These are phyloP conservation scores for Lysiphlebus fabarum DNA, from an alignment of 1,140 invertebrate species.

Conservation along the genomic window DNA sequence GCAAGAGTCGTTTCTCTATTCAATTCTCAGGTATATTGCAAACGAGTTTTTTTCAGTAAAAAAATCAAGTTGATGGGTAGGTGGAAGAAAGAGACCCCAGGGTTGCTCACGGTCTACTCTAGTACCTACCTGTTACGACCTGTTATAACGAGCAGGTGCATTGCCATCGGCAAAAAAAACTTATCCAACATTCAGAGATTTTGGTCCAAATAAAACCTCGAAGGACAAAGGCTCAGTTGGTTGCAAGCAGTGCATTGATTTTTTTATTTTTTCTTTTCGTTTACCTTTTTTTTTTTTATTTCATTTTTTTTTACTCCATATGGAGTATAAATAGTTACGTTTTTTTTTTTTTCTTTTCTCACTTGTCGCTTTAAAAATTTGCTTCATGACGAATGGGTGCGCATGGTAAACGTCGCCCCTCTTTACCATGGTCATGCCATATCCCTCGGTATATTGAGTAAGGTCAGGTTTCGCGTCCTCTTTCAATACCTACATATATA, in stretches of 20 bases:
- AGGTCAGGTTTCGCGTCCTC: constrained; percentile 18
- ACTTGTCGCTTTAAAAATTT: constrained; percentile 12
- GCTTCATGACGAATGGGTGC: constrained; percentile 13
- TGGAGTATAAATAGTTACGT: not conserved
- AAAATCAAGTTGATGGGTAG: constrained; percentile 11
- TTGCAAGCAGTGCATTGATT: too few relatives aligned
- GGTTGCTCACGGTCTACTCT: constrained; percentile 28
- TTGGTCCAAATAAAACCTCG: too few relatives aligned
- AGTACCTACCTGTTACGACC: constrained; percentile 39
- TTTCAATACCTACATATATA: constrained; percentile 8
- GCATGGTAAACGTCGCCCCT: constrained; percentile 5
- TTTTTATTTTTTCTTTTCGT: not conserved
- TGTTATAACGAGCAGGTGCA: constrained; percentile 47
- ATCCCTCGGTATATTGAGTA: constrained; percentile 7
- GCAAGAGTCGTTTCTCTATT: too few relatives aligned
- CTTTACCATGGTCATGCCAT: constrained; percentile 11
- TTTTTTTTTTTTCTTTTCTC: constrained; percentile 4
- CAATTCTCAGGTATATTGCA: constrained; percentile 7
- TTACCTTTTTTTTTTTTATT: not conserved
- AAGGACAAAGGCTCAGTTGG: not conserved
- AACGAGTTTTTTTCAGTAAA: constrained; percentile 8
- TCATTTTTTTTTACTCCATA: not conserved
- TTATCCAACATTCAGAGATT: not conserved
- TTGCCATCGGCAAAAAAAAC: constrained; percentile 22
- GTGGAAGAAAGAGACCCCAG: constrained; percentile 21